Conservation (phyloP, 2,113 vertebrate species). For the Saccopteryx bilineata region DNA sequence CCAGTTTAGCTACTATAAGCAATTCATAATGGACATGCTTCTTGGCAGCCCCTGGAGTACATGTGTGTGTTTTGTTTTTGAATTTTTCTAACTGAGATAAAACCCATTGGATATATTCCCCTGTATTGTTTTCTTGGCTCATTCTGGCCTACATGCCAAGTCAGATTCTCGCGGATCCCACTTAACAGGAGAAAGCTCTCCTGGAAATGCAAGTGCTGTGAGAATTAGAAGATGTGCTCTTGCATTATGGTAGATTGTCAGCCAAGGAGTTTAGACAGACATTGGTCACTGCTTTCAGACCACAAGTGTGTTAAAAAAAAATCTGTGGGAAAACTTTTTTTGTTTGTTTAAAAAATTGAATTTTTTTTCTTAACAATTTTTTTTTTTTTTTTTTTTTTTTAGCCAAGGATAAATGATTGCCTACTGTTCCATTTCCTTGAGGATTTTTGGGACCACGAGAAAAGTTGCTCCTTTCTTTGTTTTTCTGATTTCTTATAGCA, state of each 20-base stretch:
- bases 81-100: constrained; percentile 69
- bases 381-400: background rate
- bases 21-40: constrained; percentile 42
- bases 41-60: background rate
- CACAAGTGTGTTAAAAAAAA: background rate
- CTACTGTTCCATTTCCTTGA: background rate
- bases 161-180: background rate
- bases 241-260: background rate
- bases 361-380: background rate
- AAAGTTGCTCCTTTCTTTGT: background rate
- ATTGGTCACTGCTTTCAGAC: background rate
- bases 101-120: background rate
- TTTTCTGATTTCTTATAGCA: background rate
- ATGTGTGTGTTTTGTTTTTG: background rate
- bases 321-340: background rate
- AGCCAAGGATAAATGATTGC: background rate
- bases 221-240: background rate
- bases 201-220: background rate
- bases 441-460: background rate
- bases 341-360: background rate
- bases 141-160: background rate
- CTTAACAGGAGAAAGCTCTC: background rate
- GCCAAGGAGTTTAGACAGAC: background rate
- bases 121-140: constrained; percentile 27
- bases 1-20: background rate